phyloP scores from a whole-genome alignment of 2,888 invertebrate genomes.

The Thereva unica region DNA sequence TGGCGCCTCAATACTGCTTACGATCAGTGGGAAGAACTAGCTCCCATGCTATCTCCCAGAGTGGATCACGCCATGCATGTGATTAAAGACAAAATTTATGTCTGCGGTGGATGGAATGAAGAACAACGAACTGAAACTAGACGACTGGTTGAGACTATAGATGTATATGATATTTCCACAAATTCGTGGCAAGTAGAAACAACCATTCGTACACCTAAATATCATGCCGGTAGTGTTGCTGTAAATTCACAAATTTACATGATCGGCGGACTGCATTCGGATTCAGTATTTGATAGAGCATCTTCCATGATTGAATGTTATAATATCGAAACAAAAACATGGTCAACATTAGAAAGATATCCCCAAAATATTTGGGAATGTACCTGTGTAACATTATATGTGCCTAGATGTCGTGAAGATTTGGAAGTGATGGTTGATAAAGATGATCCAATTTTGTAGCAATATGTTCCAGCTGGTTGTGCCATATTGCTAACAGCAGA shows the following conservation, averaged over 20 bases:
- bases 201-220: constrained; percentile 67
- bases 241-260: constrained; percentile 67
- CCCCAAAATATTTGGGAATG: constrained; percentile 75
- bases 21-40: constrained; percentile 62
- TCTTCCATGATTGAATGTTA: constrained; percentile 70
- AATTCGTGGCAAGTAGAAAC: constrained; percentile 67
- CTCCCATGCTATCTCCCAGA: constrained; percentile 64
- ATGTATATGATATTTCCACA: constrained; percentile 64
- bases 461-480: background rate
- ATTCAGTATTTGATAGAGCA: constrained; percentile 68
- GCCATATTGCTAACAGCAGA: constrained; percentile 2
- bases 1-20: constrained; percentile 61
- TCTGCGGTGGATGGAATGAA: constrained; percentile 70
- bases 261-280: constrained; percentile 70
- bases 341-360: constrained; percentile 67
- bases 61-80: constrained; percentile 69
- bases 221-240: constrained; percentile 69
- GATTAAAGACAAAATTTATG: constrained; percentile 64
- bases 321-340: constrained; percentile 64
- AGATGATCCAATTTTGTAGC: constrained; percentile 18
- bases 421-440: constrained; percentile 39
- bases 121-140: constrained; percentile 60
- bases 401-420: constrained; percentile 61
- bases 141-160: constrained; percentile 66
- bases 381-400: constrained; percentile 67